Percentiles rank a stretch among this genome's conserved stretches.
Evolutionary conservation across 2,113 vertebrate species (phyloP).

Genomic region (Indicator indicator): DNA sequence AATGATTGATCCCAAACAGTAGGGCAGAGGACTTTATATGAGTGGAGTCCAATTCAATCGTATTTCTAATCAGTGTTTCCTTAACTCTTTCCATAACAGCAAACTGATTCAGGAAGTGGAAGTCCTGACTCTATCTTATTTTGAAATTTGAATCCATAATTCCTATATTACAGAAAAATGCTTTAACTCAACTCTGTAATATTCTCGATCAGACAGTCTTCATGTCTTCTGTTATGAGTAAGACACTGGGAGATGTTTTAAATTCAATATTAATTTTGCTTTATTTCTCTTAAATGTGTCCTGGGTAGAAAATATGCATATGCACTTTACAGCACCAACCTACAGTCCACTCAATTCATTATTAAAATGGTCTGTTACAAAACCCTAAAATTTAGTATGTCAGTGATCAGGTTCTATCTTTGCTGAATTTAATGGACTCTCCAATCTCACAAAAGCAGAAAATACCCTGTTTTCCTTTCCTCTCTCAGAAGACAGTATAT

Average conservation of each 20-base stretch:
- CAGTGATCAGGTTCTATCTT: neutral
- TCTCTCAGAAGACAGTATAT: neutral
- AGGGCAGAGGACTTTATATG: neutral
- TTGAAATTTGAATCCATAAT: neutral
- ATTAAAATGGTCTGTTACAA: neutral
- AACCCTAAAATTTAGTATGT: neutral
- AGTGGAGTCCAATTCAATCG: rapidly evolving
- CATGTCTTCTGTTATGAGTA: neutral
- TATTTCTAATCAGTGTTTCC: neutral
- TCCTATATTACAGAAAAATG: neutral
- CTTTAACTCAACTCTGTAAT: neutral
- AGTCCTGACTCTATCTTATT: neutral
- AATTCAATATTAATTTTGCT: neutral
- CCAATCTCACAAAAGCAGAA: neutral
- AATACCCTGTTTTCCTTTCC: neutral
- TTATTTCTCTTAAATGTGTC: neutral
- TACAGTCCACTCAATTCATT: neutral
- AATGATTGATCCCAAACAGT: neutral
- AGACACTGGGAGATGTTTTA: neutral
- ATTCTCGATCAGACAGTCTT: neutral
- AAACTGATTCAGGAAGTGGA: neutral
- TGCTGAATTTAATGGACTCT: neutral
- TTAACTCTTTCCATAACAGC: neutral
- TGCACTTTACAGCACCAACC: neutral
- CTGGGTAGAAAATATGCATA: neutral